Evolutionary conservation across 2,888 invertebrate species (phyloP), one percentile per base, ranked within the genome.

Genomic region (Leptodirus hochenwartii): DNA sequence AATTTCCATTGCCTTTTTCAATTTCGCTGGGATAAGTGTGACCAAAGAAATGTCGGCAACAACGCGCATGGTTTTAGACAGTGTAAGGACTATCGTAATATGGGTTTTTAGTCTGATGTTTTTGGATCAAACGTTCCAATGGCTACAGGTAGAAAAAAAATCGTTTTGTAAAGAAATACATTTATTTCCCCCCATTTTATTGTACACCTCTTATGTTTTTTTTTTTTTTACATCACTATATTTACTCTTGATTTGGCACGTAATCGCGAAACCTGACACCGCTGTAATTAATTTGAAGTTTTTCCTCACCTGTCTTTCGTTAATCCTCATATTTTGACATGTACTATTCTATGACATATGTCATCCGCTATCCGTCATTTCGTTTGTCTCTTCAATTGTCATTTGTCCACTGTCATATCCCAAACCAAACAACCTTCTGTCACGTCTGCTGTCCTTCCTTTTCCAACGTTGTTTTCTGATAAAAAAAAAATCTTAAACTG

Each of bases 11-110:
- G 85, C 91, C 1, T 80, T 90, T 58, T 91, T 91, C 61, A 90
- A 87, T 53, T 91, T 82, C 53, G 75, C 85, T 38, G 88, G 88
- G 6, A 73, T 91, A 37, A 81, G 80, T 47, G 81, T 95, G 3
- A 87, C 90, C 1, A 93, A 91, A 57, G 85, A 90, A 53, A 67
- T 90, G 45, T 90, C 84, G 2, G 90, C 93, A 2, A 88, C 87
- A 0, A 84, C 85, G 3, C 64, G 90, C 37, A 81, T 88, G 77
- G 78, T 91, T 8, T 60, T 90, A 26, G 90, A 91, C 50, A 80
- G 79, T 29, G 62, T 40, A 39, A 64, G 91, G 38, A 87, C 88
- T 0, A 60, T 91, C 25, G 66, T 90, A n/a, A 81, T 93, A 44
- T 96, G 91, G 91, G 58, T 67, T 34, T 67, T 82, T 30, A 78